A percentile compares a stretch with the other conserved stretches of the same genome.
Evolutionary conservation across 2,888 invertebrate species (phyloP).

Genomic region (Heliconius sara): DNA sequence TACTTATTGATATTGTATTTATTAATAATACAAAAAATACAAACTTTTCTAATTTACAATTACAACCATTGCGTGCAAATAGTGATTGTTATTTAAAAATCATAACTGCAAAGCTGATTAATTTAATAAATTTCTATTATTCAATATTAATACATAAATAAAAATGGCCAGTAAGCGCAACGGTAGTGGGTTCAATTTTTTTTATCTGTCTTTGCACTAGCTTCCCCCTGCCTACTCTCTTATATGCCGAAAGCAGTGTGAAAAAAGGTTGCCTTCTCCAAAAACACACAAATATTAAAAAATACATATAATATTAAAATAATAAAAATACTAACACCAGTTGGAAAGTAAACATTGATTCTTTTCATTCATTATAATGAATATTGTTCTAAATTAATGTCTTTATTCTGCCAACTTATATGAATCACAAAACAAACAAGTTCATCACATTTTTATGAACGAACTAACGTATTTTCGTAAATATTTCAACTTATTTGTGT

Average conservation of each 20-base stretch:
- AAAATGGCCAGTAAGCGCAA: no score
- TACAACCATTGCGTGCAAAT: background rate
- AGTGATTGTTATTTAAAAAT: background rate
- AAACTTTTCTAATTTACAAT: background rate
- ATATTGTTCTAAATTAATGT: constrained; percentile 3
- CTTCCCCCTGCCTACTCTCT: no score
- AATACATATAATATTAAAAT: no score
- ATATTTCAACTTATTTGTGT: background rate
- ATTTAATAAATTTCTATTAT: background rate
- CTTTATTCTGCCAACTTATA: constrained; percentile 6
- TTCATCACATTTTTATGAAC: background rate
- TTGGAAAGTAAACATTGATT: background rate
- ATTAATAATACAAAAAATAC: background rate
- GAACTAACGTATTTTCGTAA: background rate
- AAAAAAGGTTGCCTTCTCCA: no score
- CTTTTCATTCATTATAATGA: background rate
- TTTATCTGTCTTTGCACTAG: no score
- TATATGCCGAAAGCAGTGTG: no score
- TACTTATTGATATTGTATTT: no score
- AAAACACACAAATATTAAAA: no score
- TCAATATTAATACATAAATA: no score
- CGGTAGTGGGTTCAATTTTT: no score
- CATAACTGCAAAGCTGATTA: background rate
- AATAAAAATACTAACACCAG: no score
- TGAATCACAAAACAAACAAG: background rate